Evolutionary conservation across 2,888 invertebrate genomes (phyloP).

Genomic region (Byasa hedistus): DNA sequence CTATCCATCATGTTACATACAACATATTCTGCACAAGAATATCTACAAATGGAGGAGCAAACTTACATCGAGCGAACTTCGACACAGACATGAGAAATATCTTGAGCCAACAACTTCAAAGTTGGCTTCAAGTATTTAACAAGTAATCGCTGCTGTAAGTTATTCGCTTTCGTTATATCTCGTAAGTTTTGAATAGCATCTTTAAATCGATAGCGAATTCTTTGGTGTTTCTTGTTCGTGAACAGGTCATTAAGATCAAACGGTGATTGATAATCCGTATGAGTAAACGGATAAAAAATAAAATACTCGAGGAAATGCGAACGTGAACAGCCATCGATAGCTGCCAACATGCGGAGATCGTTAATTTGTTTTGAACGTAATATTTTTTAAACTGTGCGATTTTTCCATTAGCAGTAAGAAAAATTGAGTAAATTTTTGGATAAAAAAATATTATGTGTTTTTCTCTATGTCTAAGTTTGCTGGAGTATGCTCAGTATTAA

Average conservation of each 20-base stretch:
- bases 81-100: background rate
- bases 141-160: background rate
- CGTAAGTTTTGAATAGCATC: too few species aligned
- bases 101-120: background rate
- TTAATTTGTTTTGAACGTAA: slow-evolving; percentile 12
- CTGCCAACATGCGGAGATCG: slow-evolving; percentile 8
- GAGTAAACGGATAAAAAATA: background rate
- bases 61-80: background rate
- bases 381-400: slow-evolving; percentile 3
- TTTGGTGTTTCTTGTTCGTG: background rate
- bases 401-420: too few species aligned
- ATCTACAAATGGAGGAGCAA: background rate
- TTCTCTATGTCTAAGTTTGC: too few species aligned
- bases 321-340: slow-evolving; percentile 13
- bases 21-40: background rate
- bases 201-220: background rate
- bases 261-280: background rate
- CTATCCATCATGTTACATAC: background rate
- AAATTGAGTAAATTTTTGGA: too few species aligned
- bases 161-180: too few species aligned
- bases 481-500: too few species aligned
- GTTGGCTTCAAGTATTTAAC: background rate
- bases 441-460: too few species aligned
- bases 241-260: background rate
- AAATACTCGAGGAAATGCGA: background rate